phyloP scores from a whole-genome alignment of 2,797 vertebrate genomes.

The Falco columbarius region DNA sequence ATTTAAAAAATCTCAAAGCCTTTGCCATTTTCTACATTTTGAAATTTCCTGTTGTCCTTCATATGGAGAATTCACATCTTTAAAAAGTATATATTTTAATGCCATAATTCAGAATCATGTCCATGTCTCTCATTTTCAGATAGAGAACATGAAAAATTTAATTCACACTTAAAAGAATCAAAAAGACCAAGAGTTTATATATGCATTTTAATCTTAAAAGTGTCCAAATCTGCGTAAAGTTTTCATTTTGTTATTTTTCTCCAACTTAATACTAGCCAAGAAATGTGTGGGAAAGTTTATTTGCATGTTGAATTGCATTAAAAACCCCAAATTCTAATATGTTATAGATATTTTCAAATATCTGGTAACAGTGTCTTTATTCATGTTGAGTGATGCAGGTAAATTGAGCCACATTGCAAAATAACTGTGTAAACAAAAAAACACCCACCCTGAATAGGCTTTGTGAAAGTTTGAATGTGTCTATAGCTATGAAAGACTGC shows the following conservation, averaged over 20 bases:
- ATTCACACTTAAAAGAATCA: not conserved
- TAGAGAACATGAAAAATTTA: not conserved
- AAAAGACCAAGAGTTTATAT: not conserved
- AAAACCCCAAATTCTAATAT: not conserved
- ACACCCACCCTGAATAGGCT: not conserved
- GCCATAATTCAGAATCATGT: not conserved
- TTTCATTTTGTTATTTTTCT: not conserved
- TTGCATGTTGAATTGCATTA: not conserved
- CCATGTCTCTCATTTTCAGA: no score
- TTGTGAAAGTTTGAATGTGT: not conserved
- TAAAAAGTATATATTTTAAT: not conserved
- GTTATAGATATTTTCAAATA: not conserved
- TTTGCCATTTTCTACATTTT: no score
- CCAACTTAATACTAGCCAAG: not conserved
- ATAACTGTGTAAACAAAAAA: not conserved
- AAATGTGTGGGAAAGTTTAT: rapidly evolving
- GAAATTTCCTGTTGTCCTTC: not conserved
- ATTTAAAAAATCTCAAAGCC: no score
- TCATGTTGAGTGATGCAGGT: not conserved
- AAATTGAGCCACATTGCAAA: not conserved
- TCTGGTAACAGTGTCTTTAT: not conserved
- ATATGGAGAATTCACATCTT: not conserved
- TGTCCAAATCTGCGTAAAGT: not conserved
- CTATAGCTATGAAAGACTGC: not conserved
- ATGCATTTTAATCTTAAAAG: not conserved